Evolutionary conservation across 2,888 invertebrate species (phyloP), one percentile per base, ranked within the genome.

Genomic region (Cabera pusaria): DNA sequence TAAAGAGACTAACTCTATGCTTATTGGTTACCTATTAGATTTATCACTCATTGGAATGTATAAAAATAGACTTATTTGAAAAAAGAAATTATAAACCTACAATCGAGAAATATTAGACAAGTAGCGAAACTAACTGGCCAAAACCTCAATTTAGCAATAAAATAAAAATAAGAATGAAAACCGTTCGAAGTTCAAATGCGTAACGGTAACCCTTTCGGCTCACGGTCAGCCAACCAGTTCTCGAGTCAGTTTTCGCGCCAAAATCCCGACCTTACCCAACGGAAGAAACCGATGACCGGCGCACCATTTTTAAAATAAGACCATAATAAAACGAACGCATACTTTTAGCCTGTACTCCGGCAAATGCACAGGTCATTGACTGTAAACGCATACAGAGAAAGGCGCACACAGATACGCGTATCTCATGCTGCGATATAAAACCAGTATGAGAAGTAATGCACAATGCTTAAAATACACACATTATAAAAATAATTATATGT

Each of bases 251-350:
- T 49, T 41, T 37, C 54, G 52, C 54, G 56, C 55, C 57, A 52
- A 57, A 53, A 48, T 52, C 55, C 64, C 73, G 85, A 88, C 87
- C 87, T 88, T 84, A 75, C 85, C 77, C 84, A 88, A 85, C 78
- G 68, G 73, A 72, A 74, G 75, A 71, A 75, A 77, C 67, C 75
- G 77, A 71, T 54, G 72, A 77, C 67, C 75, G 77, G 70, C 52
- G 72, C 66, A 66, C 80, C 84, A 85, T 85, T 87, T 87, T 87
- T 78, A 86, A 86, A 87, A 87, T 85, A 88, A 88, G 81, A 83
- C 79, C 83, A 85, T 86, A 87, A 86, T 86, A 87, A 85, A 86
- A 82, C 77, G 80, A 79, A 80, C 86, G 88, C 86, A 87, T 85
- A 86, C 88, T 86, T 87, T 87, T 86, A 87, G 87, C 84, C 79